phyloP scores from a whole-genome alignment of 2,113 vertebrate genomes.

The Dicrurus megarhynchus region DNA sequence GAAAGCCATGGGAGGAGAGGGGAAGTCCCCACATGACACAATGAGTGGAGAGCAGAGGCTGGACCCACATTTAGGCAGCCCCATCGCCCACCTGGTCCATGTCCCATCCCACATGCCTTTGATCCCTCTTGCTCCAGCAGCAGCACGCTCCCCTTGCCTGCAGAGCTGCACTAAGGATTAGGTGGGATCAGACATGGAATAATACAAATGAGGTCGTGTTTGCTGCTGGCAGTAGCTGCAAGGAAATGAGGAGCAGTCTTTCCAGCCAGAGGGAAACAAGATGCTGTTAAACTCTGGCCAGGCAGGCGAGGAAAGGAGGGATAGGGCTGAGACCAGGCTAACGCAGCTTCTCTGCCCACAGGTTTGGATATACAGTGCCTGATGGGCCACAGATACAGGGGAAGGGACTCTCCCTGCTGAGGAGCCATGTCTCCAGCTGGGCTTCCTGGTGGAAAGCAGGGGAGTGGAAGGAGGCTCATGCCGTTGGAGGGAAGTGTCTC shows the following conservation, averaged over 20 bases:
- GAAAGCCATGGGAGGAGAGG: background rate
- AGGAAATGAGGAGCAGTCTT: background rate
- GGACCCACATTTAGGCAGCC: background rate
- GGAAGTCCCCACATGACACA: background rate
- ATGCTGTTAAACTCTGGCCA: background rate
- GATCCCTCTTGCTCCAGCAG: background rate
- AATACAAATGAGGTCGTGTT: background rate
- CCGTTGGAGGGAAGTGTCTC: accelerated
- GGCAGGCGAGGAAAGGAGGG: background rate
- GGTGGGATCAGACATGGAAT: background rate
- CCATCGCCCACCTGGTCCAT: accelerated
- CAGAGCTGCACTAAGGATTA: background rate
- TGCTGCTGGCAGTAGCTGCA: background rate
- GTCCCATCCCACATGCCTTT: background rate
- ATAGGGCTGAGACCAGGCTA: background rate
- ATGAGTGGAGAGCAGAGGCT: background rate
- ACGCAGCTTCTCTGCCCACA: background rate
- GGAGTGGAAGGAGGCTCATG: background rate
- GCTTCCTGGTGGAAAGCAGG: background rate
- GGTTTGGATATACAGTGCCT: background rate
- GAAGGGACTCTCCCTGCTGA: background rate
- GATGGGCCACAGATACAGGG: background rate
- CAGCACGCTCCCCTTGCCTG: accelerated
- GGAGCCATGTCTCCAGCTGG: background rate
- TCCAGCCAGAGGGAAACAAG: background rate